phyloP scores from a whole-genome alignment of 2,113 vertebrate genomes.

The Pampusana beccarii region DNA sequence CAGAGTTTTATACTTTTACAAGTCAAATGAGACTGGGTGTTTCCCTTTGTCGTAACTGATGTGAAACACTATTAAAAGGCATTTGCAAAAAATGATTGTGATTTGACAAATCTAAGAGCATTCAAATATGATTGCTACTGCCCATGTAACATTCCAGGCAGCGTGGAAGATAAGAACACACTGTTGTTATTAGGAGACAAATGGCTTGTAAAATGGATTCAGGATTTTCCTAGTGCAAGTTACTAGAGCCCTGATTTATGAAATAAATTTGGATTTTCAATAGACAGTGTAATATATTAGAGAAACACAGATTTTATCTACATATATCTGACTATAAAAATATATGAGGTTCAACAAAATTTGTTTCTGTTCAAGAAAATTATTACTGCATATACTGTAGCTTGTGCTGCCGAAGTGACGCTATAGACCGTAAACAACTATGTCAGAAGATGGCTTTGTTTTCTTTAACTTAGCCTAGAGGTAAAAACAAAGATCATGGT shows the following conservation, averaged over 20 bases:
- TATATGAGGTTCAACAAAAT: background rate
- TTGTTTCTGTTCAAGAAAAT: background rate
- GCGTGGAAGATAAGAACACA: background rate
- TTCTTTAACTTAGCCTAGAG: background rate
- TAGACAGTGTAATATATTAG: background rate
- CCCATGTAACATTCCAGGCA: background rate
- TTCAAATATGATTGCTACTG: background rate
- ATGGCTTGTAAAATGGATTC: background rate
- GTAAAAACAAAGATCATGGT: background rate
- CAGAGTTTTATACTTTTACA: background rate
- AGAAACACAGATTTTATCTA: background rate
- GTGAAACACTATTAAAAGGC: background rate
- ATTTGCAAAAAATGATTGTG: background rate
- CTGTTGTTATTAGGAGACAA: background rate
- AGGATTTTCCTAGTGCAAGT: background rate
- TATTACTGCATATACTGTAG: background rate
- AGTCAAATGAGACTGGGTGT: background rate
- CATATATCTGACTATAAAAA: background rate
- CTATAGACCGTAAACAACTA: background rate
- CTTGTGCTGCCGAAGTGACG: background rate
- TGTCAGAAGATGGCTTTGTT: background rate
- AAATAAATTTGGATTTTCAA: background rate
- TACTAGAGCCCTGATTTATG: background rate
- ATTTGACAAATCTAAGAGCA: background rate
- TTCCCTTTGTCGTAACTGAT: background rate